A percentile compares a stretch with the other conserved stretches of the same genome.
phyloP scores from a whole-genome alignment of 2,113 vertebrate genomes.

The Boleophthalmus pectinirostris region DNA sequence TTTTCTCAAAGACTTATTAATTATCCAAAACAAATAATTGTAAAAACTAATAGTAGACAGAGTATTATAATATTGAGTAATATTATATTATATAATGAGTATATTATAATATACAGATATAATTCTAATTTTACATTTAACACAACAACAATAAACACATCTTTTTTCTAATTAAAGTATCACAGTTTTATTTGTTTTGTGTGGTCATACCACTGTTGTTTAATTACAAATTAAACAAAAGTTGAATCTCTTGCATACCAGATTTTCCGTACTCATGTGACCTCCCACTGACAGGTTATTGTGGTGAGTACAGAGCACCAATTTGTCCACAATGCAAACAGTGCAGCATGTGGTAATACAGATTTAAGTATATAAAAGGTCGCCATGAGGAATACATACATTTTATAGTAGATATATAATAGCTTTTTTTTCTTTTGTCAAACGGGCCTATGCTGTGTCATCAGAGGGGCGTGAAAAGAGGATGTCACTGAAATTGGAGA shows the following conservation, averaged over 20 bases:
- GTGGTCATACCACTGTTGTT: neutral
- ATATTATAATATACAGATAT: no score
- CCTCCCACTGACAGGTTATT: neutral
- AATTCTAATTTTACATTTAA: no score
- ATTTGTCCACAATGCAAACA: neutral
- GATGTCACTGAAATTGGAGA: conserved; percentile 29
- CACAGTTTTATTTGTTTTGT: neutral
- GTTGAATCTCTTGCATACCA: neutral
- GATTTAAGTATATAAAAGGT: neutral
- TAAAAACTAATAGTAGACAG: no score
- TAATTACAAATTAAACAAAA: neutral
- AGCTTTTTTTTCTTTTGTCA: conserved; percentile 31
- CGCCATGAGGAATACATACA: neutral
- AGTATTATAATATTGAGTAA: no score
- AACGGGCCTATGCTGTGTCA: conserved; percentile 51
- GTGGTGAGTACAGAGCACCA: neutral
- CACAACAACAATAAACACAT: no score
- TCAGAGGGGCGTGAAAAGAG: conserved; percentile 58
- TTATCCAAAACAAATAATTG: no score
- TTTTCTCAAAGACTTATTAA: no score
- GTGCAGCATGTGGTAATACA: neutral
- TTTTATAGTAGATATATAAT: neutral
- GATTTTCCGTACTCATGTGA: neutral
- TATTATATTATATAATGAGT: no score
- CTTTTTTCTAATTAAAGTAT: neutral